Evolutionary conservation across 1,140 invertebrate genomes (phyloP), one percentile per base, ranked within the genome.

Genomic region (Trachymyrmex septentrionalis): DNA sequence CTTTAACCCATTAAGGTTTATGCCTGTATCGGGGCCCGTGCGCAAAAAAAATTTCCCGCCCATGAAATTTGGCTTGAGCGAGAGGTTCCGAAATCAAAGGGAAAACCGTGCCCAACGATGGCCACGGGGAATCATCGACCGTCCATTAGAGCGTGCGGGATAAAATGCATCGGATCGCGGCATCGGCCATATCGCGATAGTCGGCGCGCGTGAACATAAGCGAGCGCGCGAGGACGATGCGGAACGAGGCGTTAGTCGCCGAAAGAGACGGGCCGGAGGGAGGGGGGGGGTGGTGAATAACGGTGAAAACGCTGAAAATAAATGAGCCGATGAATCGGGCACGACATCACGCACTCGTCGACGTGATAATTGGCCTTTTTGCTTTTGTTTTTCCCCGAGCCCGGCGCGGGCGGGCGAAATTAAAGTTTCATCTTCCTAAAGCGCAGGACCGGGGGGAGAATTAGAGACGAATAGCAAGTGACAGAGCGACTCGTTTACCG

Each of bases 401-500:
- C 71, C 59, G 66, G 55, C 57, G 30, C 4, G 55, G 50, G 27
- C 44, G 75, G 78, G 48, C 50, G 72, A 89, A 87, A 90, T 89
- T 89, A 90, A 89, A 89, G 88, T 89, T 89, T 89, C 88, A 89
- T 90, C 88, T 89, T 84, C 76, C 85, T 87, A 80, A 89, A 89
- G 88, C 88, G 73, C 55, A 12, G 63, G 61, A 19, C 24, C 55
- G 61, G 76, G 61, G 76, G 21, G 61, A 57, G 85, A 90, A 90
- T 90, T 90, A 90, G 88, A 90, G 88, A 90, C 88, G 88, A 89
- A 87, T 87, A 90, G 87, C 88, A 67, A 88, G 88, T 86, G 88
- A 89, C 88, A 86, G 88, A 77, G 69, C 82, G 61, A 89, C 88
- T 90, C 88, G 88, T 90, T 90, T 88, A 87, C 88, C 88, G 57